Conservation (phyloP, 2,888 invertebrate genomes). For the Coelinius sp. region DNA sequence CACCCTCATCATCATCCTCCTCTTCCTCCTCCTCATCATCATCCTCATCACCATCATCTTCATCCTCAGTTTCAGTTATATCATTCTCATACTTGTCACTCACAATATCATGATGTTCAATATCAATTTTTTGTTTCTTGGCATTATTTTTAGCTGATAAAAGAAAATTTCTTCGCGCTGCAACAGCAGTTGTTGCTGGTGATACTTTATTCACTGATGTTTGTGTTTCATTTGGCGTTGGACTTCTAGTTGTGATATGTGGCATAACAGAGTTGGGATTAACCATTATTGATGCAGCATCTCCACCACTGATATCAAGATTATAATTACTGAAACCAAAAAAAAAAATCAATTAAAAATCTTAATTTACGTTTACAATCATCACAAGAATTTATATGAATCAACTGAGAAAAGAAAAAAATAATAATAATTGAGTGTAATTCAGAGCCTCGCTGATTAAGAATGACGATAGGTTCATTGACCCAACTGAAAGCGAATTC, state of each 20-base stretch:
- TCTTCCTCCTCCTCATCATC: conserved; percentile 49
- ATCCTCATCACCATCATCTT: conserved; percentile 61
- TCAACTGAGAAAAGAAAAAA: background rate
- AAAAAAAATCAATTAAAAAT: too few relatives aligned
- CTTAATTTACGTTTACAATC: too few relatives aligned
- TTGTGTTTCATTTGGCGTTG: conserved; percentile 40
- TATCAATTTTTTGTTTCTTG: conserved; percentile 57
- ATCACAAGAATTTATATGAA: background rate
- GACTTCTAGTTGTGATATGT: conserved; percentile 72
- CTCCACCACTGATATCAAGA: conserved; percentile 79
- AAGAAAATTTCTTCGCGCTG: background rate
- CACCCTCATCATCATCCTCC: conserved; percentile 56
- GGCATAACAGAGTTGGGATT: conserved; percentile 94
- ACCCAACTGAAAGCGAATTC: conserved; percentile 65
- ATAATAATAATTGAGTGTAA: background rate
- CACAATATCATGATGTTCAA: conserved; percentile 52
- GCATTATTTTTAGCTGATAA: conserved; percentile 47
- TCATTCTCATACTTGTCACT: conserved; percentile 67
- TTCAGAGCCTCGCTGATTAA: conserved; percentile 38
- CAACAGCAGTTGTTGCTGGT: conserved; percentile 15
- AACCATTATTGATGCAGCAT: conserved; percentile 86
- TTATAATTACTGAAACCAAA: conserved; percentile 75
- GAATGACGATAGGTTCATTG: conserved; percentile 73
- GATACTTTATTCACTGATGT: conserved; percentile 7
- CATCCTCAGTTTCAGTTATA: conserved; percentile 74